Base-by-base conservation (phyloP, 30 jellyfish, hydroid and myxozoan genomes). In the Aurelia aurita complex sp. Pacific region DNA sequence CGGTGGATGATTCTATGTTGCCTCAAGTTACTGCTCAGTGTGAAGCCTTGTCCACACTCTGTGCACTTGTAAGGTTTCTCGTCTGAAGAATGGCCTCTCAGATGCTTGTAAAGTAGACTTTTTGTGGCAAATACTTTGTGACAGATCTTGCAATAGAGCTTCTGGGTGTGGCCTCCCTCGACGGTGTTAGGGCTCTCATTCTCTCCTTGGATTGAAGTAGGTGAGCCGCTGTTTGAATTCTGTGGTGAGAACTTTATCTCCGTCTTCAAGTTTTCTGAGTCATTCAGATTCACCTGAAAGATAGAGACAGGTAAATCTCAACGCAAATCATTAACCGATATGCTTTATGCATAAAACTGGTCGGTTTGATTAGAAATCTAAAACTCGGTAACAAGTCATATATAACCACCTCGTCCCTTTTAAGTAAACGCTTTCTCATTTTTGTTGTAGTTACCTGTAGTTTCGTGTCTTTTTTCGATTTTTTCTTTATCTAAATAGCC, bases 41-140 rank as follows among this genome's bases (percentile, higher is more conserved):
- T 94, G 84, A 94, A 94, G 17, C 99, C 99, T 89, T 94, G 99
- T 5, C 99, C 99, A 46, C 99, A 94, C 57, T 94, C 99, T 72
- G 83, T 91, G 85, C 99, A 94, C 75, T 94, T 94, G 89, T 89
- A 94, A 17, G 99, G 99, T 61, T 94, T 94, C 83, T 94, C 99
- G 63, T 94, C 99, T 57, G 99, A 94, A 1, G 97, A 35, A 71
- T 94, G 99, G 33, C 99, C 99, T 54, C 99, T 96, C 67, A 94
- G 81, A 65, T 94, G 99, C 90, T 94, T 94, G 82, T 94, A 94
- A 18, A 94, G 79, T 52, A 94, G 85, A 55, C 99, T 94, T 67
- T 94, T 94, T 23, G 99, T 94, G 46, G 97, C 97, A 73, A 94
- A 94, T 4, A 77, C 92, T 68, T 89, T 80, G 77, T 94, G 96